Evolutionary conservation across 1,140 invertebrate genomes (phyloP), one percentile per base, ranked within the genome.

Genomic region (Nymphalis io): DNA sequence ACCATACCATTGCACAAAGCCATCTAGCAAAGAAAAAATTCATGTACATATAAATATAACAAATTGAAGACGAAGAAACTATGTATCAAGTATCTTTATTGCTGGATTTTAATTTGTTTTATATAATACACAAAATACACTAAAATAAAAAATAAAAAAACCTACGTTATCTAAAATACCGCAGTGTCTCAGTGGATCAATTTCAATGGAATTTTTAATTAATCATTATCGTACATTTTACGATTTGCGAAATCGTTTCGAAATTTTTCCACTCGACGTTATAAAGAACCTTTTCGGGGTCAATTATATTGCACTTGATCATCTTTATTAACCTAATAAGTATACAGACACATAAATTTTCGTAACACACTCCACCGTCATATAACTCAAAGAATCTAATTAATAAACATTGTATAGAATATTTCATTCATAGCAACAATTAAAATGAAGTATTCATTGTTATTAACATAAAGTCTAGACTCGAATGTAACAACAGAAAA

Each of bases 341-440:
- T 13, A 61, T 27, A 46, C 60, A 61, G 60, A 61, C 60, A 16
- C 42, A 61, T 61, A 27, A 61, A 48, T 61, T 61, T 48, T 27
- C 60, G 6, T 48, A 61, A 61, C 20, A 48, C 60, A 48, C 20
- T 3, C 27, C 13, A 21, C 59, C 10, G 23, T 60, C 21, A 42
- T 48, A 46, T 61, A 27, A 48, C 27, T 61, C 11, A 33, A 61
- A 48, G 38, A 21, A 48, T 27, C n/a, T 48, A 23, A 33, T 61
- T 61, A 61, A 61, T 20, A 20, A 27, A 13, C 42, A 46, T 16
- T 18, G 42, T 61, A 42, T 61, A 42, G 60, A 46, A 48, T 46
- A 46, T 60, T 60, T 61, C 60, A 61, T 61, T 61, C 60, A 61
- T 61, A 23, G 60, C 23, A 61, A 46, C 46, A 18, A 51, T 33